Percentiles rank a stretch among this genome's conserved stretches.
phyloP scores from a whole-genome alignment of 1,140 invertebrate genomes.

The Agrilus planipennis region DNA sequence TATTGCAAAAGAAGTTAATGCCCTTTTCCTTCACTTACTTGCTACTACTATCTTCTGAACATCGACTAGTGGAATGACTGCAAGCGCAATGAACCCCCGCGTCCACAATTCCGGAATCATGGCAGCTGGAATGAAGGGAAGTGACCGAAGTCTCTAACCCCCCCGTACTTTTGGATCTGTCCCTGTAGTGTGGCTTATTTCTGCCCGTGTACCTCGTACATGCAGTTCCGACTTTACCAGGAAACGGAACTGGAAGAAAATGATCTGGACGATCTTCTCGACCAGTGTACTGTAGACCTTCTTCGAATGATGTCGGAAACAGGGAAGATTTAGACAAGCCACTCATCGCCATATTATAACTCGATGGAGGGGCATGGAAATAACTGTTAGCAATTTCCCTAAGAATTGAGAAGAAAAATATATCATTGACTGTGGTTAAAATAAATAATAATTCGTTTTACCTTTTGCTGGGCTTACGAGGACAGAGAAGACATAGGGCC shows the following conservation, averaged over 20 bases:
- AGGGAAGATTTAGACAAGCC: slow-evolving; percentile 23
- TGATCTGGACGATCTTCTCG: no score
- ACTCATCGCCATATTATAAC: slow-evolving; percentile 20
- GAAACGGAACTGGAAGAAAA: no score
- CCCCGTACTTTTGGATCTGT: slow-evolving; percentile 22
- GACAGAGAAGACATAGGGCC: slow-evolving; percentile 64
- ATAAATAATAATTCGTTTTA: slow-evolving; percentile 15
- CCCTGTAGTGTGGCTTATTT: slow-evolving; percentile 9
- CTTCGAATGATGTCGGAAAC: slow-evolving; percentile 23
- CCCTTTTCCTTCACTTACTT: no score
- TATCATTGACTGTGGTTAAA: neutral
- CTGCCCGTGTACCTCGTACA: slow-evolving; percentile 21
- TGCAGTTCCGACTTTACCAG: no score
- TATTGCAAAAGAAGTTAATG: neutral
- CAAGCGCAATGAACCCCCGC: slow-evolving; percentile 44
- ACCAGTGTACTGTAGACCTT: slow-evolving; percentile 26
- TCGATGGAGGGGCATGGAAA: slow-evolving; percentile 17
- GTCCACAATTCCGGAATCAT: slow-evolving; percentile 64
- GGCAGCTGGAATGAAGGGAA: slow-evolving; percentile 65
- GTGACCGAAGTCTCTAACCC: slow-evolving; percentile 53
- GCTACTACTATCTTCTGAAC: slow-evolving; percentile 56
- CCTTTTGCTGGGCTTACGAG: slow-evolving; percentile 47
- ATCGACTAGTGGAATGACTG: slow-evolving; percentile 51
- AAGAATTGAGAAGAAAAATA: neutral
- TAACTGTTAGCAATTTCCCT: slow-evolving; percentile 23